Conservation (phyloP, 2,797 vertebrate species). For the Scleropages formosus region DNA sequence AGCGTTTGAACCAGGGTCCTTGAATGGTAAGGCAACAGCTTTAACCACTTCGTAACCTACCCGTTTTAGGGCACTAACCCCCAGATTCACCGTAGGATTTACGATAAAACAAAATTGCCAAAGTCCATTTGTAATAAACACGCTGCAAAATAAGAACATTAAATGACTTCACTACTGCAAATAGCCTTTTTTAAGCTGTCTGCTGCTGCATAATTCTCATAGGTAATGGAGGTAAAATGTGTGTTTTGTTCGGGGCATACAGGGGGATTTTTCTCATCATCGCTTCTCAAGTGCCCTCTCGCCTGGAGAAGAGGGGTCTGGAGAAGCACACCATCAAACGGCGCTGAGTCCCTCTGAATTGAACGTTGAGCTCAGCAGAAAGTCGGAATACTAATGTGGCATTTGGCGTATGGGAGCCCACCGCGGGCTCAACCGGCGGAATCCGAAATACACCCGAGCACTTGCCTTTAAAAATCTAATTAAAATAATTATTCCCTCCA, state of each 20-base stretch:
- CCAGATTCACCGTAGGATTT: too few relatives aligned
- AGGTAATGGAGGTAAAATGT: slow-evolving; percentile 1
- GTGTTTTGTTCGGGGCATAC: neutral
- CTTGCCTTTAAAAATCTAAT: neutral
- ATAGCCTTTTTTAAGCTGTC: neutral
- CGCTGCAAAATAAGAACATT: neutral
- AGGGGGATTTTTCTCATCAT: neutral
- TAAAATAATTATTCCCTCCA: slow-evolving; percentile 28
- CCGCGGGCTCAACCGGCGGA: neutral
- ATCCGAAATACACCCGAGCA: neutral
- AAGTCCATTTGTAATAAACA: neutral
- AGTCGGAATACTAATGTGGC: slow-evolving; percentile 14
- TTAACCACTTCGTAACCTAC: too few relatives aligned
- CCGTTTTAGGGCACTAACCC: too few relatives aligned
- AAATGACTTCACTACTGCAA: neutral
- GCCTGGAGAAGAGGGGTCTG: slow-evolving; percentile 1
- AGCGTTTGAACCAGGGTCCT: too few relatives aligned
- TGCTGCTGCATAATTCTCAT: slow-evolving; percentile 4
- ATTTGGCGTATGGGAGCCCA: neutral
- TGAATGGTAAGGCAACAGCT: too few relatives aligned
- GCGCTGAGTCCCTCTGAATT: neutral
- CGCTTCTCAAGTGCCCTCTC: neutral
- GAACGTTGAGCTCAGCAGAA: slow-evolving; percentile 1
- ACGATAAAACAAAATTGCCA: neutral
- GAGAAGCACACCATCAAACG: slow-evolving; percentile 22